These are phyloP conservation scores for Parasteatoda tepidariorum DNA, from an alignment of 1,140 invertebrate species.

Conservation along the genomic window DNA sequence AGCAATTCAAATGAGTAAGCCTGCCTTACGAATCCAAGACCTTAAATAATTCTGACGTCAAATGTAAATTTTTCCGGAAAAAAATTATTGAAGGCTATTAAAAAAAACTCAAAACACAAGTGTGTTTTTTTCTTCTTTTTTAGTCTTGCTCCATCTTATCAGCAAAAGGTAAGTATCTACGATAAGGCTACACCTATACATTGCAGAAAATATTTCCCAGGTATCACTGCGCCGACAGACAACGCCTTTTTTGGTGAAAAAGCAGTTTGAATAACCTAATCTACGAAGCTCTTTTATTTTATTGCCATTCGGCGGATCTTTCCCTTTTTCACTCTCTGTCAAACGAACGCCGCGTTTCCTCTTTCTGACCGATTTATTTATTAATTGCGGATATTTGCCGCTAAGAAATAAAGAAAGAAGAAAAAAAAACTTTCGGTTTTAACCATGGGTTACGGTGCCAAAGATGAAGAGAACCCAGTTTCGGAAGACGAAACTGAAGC, in stretches of 20 bases:
- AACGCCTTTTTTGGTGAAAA: background rate
- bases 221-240: background rate
- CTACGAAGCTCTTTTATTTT: background rate
- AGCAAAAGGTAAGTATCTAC: background rate
- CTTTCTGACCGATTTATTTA: background rate
- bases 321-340: background rate
- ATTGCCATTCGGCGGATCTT: too few species aligned
- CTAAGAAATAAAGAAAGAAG: background rate
- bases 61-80: background rate
- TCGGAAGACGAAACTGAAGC: constrained; percentile 23
- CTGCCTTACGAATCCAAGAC: too few species aligned
- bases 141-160: background rate
- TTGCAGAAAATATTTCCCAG: background rate
- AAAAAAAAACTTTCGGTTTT: background rate
- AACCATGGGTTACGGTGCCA: constrained; percentile 26
- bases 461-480: constrained; percentile 39
- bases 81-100: background rate
- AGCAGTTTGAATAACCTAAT: background rate
- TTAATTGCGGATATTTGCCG: background rate
- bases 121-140: constrained; percentile 11
- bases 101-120: constrained; percentile 8
- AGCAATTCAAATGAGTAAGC: too few species aligned
- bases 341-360: background rate
- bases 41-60: background rate
- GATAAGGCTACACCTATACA: constrained; percentile 17